Percentiles rank a stretch among this genome's conserved stretches.
These are phyloP conservation scores for Emydura subglobosa DNA, from an alignment of 2,113 vertebrate species.

Conservation along the genomic window DNA sequence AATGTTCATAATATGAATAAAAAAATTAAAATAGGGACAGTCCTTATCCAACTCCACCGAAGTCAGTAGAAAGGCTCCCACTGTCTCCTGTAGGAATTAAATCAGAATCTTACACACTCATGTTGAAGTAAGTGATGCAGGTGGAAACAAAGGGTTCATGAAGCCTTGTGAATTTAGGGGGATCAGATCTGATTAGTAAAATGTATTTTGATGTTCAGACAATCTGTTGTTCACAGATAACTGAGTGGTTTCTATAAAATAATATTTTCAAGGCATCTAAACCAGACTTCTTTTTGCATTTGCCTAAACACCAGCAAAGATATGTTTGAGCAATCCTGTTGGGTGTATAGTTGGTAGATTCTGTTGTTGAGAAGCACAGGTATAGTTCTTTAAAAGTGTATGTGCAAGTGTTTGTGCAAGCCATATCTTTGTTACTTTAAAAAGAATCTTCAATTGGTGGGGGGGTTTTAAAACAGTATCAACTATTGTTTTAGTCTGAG, in stretches of 20 bases:
- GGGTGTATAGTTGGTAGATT: not conserved
- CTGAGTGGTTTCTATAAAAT: not conserved
- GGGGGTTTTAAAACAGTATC: not conserved
- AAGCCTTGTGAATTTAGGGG: not conserved
- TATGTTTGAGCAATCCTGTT: not conserved
- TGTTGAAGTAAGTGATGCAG: conserved; percentile 12
- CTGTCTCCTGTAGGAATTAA: not conserved
- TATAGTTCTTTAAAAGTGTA: not conserved
- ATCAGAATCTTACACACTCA: not conserved
- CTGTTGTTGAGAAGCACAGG: not conserved
- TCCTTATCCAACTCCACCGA: conserved; percentile 7
- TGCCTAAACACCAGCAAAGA: not conserved
- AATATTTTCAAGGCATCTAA: not conserved
- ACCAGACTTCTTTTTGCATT: not conserved
- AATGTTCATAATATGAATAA: not conserved
- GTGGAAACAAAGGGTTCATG: not conserved
- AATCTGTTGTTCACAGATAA: not conserved
- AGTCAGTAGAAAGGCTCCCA: conserved; percentile 15
- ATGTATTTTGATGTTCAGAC: conserved; percentile 14
- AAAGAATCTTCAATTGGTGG: not conserved
- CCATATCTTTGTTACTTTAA: conserved; percentile 30
- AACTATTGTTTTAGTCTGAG: conserved; percentile 40
- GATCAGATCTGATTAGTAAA: not conserved
- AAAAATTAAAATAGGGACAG: not conserved
- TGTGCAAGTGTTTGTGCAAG: not conserved